A percentile compares a stretch with the other conserved stretches of the same genome.
These are phyloP conservation scores for Pachydiplax longipennis DNA, from an alignment of 2,888 invertebrate genomes.

Conservation along the genomic window DNA sequence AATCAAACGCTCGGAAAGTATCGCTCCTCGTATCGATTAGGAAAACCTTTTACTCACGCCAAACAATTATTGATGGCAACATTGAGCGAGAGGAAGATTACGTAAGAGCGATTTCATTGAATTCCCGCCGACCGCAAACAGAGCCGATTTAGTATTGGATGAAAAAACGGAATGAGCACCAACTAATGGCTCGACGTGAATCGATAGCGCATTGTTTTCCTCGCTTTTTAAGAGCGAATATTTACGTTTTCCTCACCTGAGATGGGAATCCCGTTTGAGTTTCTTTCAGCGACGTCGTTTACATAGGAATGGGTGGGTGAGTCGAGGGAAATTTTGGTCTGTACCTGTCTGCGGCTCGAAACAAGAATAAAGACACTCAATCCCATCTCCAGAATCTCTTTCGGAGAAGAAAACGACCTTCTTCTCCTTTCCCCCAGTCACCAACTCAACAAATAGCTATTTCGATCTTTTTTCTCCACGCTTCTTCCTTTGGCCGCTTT, in stretches of 20 bases:
- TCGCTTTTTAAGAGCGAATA: background rate
- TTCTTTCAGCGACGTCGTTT: background rate
- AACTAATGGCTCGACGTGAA: background rate
- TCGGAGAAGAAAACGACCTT: background rate
- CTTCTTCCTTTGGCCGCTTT: background rate
- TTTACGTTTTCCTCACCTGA: background rate
- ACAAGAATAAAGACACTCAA: background rate
- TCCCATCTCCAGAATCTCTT: background rate
- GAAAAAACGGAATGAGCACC: no score
- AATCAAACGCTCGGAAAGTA: slow-evolving; percentile 16
- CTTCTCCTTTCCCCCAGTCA: background rate
- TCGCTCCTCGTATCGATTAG: background rate
- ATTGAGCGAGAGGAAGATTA: background rate
- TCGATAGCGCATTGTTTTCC: background rate
- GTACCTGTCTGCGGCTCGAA: background rate
- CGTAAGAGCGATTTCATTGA: background rate
- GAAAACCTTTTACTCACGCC: slow-evolving; percentile 14
- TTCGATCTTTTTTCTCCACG: background rate
- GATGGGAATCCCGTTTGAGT: background rate
- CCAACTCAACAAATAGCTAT: background rate
- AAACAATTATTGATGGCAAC: background rate
- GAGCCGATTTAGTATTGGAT: no score
- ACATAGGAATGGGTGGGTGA: background rate
- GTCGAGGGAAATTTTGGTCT: no score
- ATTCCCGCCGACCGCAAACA: no score